Evolutionary conservation across 1,140 invertebrate genomes (phyloP), one percentile per base, ranked within the genome.

Genomic region (Dufourea novaeangliae): DNA sequence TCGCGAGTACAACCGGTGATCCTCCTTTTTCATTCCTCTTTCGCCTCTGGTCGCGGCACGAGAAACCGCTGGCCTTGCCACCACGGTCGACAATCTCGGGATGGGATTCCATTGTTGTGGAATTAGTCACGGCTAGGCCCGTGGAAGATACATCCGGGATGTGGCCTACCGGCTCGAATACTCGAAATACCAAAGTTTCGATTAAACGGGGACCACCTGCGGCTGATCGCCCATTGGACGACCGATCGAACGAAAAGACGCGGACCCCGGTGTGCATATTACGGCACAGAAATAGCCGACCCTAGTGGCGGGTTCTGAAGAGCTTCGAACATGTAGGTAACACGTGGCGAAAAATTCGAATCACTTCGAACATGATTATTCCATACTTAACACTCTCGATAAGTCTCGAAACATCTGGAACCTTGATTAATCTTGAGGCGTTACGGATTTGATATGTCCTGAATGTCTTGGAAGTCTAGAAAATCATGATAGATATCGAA

Each of bases 71-170:
- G 50, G 56, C 52, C 56, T 71, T 67, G 52, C 27, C 41, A n/a
- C 64, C 59, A 75, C 59, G 22, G 73, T 61, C 72, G 72, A 69
- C 46, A 76, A 50, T 59, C 56, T 69, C 37, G 52, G 2, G 32
- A 80, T 84, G 27, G 56, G 34, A 86, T 85, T 59, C 59, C 50
- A 84, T 84, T 67, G 72, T 75, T 41, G 52, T 46, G 34, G 63
- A 46, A 84, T 82, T 85, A 79, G 46, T 79, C 80, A 79, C 62
- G 52, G 14, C 20, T 17, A 46, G 11, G 39, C 50, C 54, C 44
- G 25, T 12, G n/a, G 59, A 34, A 46, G 64, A 41, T 44, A 57
- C 63, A 73, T 81, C 62, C 59, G 46, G 79, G 44, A 73, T 32
- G 46, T 44, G 44, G 37, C 41, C 25, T 14, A 8, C 50, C 63